A percentile compares a stretch with the other conserved stretches of the same genome.
These are phyloP conservation scores for Ascidia mentula DNA, from an alignment of 23 tunicate genomes.

Conservation along the genomic window DNA sequence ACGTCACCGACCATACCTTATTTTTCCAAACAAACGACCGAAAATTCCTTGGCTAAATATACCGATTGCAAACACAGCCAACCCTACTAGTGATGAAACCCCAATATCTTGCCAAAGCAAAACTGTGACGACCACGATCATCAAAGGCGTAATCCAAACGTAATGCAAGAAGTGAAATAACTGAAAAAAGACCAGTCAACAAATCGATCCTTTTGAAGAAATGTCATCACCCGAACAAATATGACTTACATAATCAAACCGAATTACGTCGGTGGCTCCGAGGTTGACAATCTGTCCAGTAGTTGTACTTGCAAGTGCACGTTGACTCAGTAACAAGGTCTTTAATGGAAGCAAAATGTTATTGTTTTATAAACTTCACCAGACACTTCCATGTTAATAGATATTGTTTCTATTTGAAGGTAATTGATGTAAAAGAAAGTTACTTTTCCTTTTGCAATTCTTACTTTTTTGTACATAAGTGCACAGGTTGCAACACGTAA, in stretches of 20 bases:
- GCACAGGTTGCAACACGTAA: slow-evolving; percentile 59
- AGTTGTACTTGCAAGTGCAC: slow-evolving; percentile 45
- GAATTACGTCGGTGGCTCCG: slow-evolving; percentile 81
- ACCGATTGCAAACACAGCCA: slow-evolving; percentile 18
- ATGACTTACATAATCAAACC: slow-evolving; percentile 38
- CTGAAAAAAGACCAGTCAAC: not conserved
- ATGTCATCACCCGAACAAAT: no score
- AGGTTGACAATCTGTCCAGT: slow-evolving; percentile 87
- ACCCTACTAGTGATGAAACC: slow-evolving; percentile 39
- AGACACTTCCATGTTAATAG: no score
- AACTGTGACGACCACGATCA: slow-evolving; percentile 17
- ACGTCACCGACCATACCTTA: slow-evolving; percentile 61
- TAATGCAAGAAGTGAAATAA: slow-evolving; percentile 44
- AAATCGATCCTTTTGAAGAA: not conserved
- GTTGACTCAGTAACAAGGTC: slow-evolving; percentile 66
- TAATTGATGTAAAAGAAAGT: no score
- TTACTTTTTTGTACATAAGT: slow-evolving; percentile 91
- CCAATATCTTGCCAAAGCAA: slow-evolving; percentile 51
- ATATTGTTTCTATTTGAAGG: no score
- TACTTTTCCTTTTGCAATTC: no score
- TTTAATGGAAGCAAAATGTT: slow-evolving; percentile 11
- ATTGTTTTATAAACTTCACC: not conserved
- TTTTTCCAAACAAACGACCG: slow-evolving; percentile 60
- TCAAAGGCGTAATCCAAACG: slow-evolving; percentile 58
- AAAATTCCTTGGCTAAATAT: slow-evolving; percentile 46